These are phyloP conservation scores for Hirudo medicinalis DNA, from an alignment of 1,140 invertebrate species.

Conservation along the genomic window DNA sequence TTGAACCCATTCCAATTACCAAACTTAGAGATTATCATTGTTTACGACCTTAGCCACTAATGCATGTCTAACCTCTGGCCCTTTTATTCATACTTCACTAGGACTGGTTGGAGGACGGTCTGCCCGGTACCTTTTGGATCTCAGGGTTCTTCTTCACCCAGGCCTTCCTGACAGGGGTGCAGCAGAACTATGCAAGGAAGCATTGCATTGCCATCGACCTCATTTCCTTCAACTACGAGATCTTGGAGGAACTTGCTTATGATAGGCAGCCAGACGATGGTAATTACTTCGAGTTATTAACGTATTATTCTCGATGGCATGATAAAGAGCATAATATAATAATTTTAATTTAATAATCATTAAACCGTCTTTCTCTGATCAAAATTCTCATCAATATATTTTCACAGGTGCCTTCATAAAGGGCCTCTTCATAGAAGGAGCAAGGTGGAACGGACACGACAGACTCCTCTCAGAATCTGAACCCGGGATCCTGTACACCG, in stretches of 20 bases:
- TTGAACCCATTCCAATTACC: neutral
- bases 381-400: slow-evolving; percentile 1
- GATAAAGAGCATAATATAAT: too few species aligned
- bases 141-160: slow-evolving; percentile 31
- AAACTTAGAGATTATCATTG: neutral
- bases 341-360: neutral
- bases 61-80: neutral
- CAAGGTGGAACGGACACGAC: slow-evolving; percentile 44
- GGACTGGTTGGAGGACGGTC: slow-evolving; percentile 40
- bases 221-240: slow-evolving; percentile 40
- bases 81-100: slow-evolving; percentile 19
- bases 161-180: slow-evolving; percentile 42
- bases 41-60: neutral
- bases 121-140: slow-evolving; percentile 31
- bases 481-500: slow-evolving; percentile 67
- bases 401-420: slow-evolving; percentile 41
- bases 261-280: slow-evolving; percentile 41
- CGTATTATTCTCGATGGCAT: neutral
- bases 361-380: neutral
- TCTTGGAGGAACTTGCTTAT: slow-evolving; percentile 40
- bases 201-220: slow-evolving; percentile 44
- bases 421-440: slow-evolving; percentile 44
- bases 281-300: slow-evolving; percentile 25
- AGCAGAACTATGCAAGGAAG: slow-evolving; percentile 43
- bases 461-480: slow-evolving; percentile 59